Percentiles rank a stretch among this genome's conserved stretches.
phyloP scores from a whole-genome alignment of 2,797 vertebrate genomes.

The Peromyscus melanophrys region DNA sequence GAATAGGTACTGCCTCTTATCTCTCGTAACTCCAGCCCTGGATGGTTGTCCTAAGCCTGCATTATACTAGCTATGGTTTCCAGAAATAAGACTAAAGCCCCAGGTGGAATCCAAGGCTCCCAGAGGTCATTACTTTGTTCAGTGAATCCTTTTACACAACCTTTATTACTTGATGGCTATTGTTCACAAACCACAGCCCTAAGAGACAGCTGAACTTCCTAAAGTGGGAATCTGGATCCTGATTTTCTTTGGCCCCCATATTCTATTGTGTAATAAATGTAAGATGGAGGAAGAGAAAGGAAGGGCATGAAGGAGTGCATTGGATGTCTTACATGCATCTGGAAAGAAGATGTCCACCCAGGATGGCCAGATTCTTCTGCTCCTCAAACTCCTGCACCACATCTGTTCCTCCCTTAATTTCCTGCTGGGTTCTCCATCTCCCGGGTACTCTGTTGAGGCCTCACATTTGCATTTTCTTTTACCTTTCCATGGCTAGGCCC shows the following conservation, averaged over 20 bases:
- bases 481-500: neutral
- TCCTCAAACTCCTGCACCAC: fast-evolving
- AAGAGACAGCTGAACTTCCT: neutral
- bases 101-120: neutral
- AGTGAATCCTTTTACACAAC: neutral
- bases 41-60: too few species aligned
- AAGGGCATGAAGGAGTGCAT: neutral
- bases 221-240: neutral
- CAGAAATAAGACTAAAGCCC: neutral
- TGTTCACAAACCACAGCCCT: neutral
- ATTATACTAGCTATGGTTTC: fast-evolving
- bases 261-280: neutral
- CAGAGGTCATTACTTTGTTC: neutral
- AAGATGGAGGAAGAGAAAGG: neutral
- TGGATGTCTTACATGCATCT: neutral
- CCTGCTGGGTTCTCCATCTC: neutral
- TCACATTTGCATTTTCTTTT: neutral
- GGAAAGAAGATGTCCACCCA: neutral
- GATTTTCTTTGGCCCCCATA: fast-evolving
- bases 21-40: neutral
- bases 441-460: neutral
- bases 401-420: fast-evolving
- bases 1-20: neutral
- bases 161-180: neutral
- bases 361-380: neutral